A percentile compares a stretch with the other conserved stretches of the same genome.
Conservation (phyloP, 2,888 invertebrate species). For the Eupsilia transversa region DNA sequence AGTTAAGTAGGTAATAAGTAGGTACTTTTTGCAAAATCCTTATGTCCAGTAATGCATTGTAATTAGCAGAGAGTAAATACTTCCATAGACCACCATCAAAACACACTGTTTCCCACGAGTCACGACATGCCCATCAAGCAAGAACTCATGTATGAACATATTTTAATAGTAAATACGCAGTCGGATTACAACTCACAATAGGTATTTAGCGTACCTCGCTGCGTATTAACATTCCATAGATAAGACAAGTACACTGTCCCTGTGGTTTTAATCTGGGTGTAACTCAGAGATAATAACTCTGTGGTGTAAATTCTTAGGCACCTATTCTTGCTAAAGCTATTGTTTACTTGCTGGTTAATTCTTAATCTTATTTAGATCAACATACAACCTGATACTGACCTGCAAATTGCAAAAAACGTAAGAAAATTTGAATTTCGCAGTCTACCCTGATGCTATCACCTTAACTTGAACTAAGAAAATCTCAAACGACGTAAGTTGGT, state of each 20-base stretch:
- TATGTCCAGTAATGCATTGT: not conserved
- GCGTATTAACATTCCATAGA: constrained; percentile 73
- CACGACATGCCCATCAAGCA: constrained; percentile 5
- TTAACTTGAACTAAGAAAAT: too few species aligned
- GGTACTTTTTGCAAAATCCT: not conserved
- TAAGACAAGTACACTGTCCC: constrained; percentile 68
- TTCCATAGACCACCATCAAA: constrained; percentile 11
- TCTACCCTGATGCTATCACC: too few species aligned
- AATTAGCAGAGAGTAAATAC: not conserved
- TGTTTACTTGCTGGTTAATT: not conserved
- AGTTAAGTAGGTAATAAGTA: too few species aligned
- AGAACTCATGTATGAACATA: constrained; percentile 8
- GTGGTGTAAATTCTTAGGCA: not conserved
- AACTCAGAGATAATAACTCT: constrained; percentile 19
- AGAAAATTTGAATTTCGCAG: too few species aligned
- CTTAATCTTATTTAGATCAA: too few species aligned
- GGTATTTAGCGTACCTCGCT: constrained; percentile 56
- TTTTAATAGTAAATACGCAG: constrained; percentile 33
- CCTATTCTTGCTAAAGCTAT: not conserved
- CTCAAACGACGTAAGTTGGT: not conserved
- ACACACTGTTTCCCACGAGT: constrained; percentile 13
- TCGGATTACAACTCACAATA: constrained; percentile 57
- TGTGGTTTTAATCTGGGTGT: constrained; percentile 51
- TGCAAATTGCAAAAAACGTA: too few species aligned
- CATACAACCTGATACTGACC: too few species aligned